phyloP scores from a whole-genome alignment of 1,140 invertebrate species.

The Achatina immaculata region DNA sequence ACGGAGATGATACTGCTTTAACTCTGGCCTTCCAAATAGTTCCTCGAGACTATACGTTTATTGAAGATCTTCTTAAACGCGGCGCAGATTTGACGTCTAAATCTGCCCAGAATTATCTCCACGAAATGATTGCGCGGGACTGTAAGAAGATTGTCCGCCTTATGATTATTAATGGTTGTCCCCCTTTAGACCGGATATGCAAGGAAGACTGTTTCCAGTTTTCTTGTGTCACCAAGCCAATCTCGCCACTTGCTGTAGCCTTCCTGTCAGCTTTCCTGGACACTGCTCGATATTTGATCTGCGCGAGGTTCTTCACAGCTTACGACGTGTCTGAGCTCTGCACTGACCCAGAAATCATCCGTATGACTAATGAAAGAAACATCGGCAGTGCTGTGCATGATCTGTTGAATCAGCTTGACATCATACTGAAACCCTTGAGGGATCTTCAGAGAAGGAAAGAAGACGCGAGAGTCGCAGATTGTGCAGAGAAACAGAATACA shows the following conservation, averaged over 20 bases:
- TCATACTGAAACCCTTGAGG: no score
- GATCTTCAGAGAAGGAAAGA: no score
- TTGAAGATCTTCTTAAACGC: not conserved
- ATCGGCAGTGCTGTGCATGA: no score
- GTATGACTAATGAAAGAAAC: no score
- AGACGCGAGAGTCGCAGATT: no score
- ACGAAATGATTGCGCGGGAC: slow-evolving; percentile 3
- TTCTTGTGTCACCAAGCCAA: not conserved
- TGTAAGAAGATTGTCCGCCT: not conserved
- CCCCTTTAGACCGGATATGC: slow-evolving; percentile 10
- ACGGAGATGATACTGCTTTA: not conserved
- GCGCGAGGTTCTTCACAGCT: not conserved
- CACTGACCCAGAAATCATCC: not conserved
- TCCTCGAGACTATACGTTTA: not conserved
- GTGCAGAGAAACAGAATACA: no score
- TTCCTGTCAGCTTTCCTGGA: not conserved
- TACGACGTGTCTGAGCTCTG: not conserved
- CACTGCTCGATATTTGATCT: slow-evolving; percentile 10
- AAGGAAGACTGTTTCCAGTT: not conserved
- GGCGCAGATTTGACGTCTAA: slow-evolving; percentile 15
- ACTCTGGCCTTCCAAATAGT: slow-evolving; percentile 12
- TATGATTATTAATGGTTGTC: slow-evolving; percentile 27
- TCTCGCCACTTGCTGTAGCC: slow-evolving; percentile 18
- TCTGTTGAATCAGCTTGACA: no score
- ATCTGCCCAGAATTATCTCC: not conserved